Evolutionary conservation across 2,113 vertebrate species (phyloP).

Genomic region (Paramormyrops kingsleyae): DNA sequence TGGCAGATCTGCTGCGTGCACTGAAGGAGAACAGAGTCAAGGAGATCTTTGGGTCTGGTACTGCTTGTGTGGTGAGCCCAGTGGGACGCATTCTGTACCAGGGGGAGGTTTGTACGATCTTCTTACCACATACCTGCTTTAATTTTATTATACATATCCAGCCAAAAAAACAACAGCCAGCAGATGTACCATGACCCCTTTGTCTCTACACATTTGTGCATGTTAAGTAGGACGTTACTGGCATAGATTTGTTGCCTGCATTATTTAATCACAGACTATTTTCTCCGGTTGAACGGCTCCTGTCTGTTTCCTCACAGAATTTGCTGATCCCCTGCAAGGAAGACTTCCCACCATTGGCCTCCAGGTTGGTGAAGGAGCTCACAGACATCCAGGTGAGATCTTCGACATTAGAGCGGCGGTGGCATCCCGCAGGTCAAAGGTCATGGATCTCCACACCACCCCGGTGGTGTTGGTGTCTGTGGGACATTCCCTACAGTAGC

Average conservation of each 20-base stretch:
- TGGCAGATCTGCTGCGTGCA: slow-evolving; percentile 65
- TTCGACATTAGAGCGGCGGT: neutral
- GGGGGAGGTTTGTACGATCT: slow-evolving; percentile 63
- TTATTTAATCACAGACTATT: neutral
- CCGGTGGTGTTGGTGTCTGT: neutral
- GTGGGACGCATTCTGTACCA: slow-evolving; percentile 71
- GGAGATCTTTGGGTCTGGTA: slow-evolving; percentile 87
- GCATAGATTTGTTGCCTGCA: neutral
- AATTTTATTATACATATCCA: neutral
- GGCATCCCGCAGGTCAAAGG: neutral
- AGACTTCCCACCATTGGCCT: slow-evolving; percentile 61
- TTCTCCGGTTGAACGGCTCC: neutral
- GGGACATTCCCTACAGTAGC: neutral
- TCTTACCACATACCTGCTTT: neutral
- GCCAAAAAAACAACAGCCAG: neutral
- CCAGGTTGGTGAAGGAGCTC: slow-evolving; percentile 63
- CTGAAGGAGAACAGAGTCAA: slow-evolving; percentile 68
- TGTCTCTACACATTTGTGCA: neutral
- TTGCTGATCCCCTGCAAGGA: slow-evolving; percentile 70
- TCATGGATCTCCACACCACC: neutral
- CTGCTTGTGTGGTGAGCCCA: slow-evolving; percentile 79
- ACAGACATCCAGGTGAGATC: slow-evolving; percentile 70
- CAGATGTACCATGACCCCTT: neutral
- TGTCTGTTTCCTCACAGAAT: slow-evolving; percentile 46
- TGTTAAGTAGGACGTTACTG: neutral